Percentiles rank a stretch among this genome's conserved stretches.
Evolutionary conservation across 1,140 invertebrate genomes (phyloP).

Genomic region (Achroia grisella): DNA sequence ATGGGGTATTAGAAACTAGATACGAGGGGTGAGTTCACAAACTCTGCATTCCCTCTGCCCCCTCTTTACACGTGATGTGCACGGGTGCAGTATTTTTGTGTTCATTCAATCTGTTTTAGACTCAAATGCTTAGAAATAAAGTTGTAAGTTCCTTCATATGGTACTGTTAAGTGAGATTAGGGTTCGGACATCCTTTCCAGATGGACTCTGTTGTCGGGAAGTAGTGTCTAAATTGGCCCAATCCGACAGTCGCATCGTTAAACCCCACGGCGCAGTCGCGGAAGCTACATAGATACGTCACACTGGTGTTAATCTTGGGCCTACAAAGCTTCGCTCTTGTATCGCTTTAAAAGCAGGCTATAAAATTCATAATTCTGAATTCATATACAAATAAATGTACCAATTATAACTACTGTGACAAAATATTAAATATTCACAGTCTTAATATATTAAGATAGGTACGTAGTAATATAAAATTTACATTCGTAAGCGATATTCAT

Average conservation of each 20-base stretch:
- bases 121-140: slow-evolving; percentile 3
- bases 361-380: too few relatives aligned
- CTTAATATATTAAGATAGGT: too few relatives aligned
- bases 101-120: slow-evolving; percentile 10
- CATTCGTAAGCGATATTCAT: too few relatives aligned
- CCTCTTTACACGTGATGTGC: slow-evolving; percentile 49
- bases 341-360: too few relatives aligned
- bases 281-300: slow-evolving; percentile 50
- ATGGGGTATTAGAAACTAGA: slow-evolving; percentile 21
- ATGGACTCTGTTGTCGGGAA: slow-evolving; percentile 41
- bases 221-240: slow-evolving; percentile 45
- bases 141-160: slow-evolving; percentile 10
- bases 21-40: slow-evolving; percentile 37
- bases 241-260: slow-evolving; percentile 22
- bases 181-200: slow-evolving; percentile 6
- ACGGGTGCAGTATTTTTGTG: slow-evolving; percentile 35
- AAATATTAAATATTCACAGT: too few relatives aligned
- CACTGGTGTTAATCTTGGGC: slow-evolving; percentile 49
- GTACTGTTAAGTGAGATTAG: slow-evolving; percentile 20
- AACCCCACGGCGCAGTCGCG: slow-evolving; percentile 54
- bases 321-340: slow-evolving; percentile 8
- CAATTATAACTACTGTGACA: too few relatives aligned
- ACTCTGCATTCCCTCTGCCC: slow-evolving; percentile 53
- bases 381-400: too few relatives aligned
- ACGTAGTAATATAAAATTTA: too few relatives aligned